These are phyloP conservation scores for Zaprionus africanus DNA, from an alignment of 1,140 invertebrate species.

Conservation along the genomic window DNA sequence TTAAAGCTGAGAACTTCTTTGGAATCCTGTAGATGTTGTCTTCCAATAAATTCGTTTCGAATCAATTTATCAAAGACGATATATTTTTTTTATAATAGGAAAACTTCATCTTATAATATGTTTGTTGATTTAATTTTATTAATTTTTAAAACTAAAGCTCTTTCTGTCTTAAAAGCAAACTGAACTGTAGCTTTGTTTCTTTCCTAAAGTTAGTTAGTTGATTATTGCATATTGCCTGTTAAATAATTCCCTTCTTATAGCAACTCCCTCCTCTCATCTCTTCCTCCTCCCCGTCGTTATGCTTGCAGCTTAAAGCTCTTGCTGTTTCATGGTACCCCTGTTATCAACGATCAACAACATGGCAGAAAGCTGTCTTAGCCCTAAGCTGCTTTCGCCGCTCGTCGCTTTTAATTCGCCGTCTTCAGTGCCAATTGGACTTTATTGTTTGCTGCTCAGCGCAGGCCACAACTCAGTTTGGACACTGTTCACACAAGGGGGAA, in stretches of 20 bases:
- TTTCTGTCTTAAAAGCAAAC: no score
- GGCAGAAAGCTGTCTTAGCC: not conserved
- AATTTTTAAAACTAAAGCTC: no score
- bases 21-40: no score
- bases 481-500: not conserved
- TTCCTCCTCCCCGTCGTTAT: not conserved
- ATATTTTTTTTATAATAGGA: no score
- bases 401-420: not conserved
- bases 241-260: not conserved
- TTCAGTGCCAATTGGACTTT: conserved; percentile 9
- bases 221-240: not conserved
- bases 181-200: no score
- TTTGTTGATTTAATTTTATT: no score
- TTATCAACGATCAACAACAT: not conserved
- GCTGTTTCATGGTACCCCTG: not conserved
- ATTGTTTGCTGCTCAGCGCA: conserved; percentile 37
- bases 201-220: no score
- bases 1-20: no score
- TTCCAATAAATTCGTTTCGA: no score
- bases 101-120: no score
- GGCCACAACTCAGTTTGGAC: conserved; percentile 24
- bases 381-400: not conserved
- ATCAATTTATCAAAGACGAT: no score
- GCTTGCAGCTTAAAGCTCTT: not conserved
- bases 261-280: no score